Conservation (phyloP, 2,113 vertebrate genomes). For the Mustela nigripes region DNA sequence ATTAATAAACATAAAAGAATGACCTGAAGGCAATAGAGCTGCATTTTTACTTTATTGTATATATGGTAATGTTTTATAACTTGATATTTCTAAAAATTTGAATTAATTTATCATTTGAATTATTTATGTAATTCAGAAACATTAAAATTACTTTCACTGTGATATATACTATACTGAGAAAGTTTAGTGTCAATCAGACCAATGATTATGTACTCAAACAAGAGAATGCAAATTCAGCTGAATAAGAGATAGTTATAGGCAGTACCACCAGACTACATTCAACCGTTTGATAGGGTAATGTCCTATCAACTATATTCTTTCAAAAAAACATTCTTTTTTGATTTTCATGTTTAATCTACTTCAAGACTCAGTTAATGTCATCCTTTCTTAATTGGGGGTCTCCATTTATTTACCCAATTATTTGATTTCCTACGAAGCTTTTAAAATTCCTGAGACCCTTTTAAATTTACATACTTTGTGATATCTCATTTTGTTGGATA, state of each 20-base stretch:
- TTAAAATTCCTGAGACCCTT: neutral
- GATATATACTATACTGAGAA: neutral
- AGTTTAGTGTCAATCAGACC: neutral
- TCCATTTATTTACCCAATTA: slow-evolving; percentile 19
- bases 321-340: slow-evolving; percentile 21
- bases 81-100: neutral
- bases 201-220: neutral
- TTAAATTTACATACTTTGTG: neutral
- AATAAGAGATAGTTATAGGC: neutral
- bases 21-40: neutral
- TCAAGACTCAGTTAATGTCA: slow-evolving; percentile 31
- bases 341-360: slow-evolving; percentile 35
- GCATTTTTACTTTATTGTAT: neutral
- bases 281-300: neutral
- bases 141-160: neutral
- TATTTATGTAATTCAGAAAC: slow-evolving; percentile 1
- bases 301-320: neutral
- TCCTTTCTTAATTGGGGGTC: slow-evolving; percentile 9
- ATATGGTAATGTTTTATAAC: neutral
- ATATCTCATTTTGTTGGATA: neutral
- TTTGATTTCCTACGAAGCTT: slow-evolving; percentile 43
- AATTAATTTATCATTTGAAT: neutral
- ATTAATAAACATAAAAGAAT: neutral
- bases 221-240: neutral
- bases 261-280: neutral